phyloP scores from a whole-genome alignment of 2,888 invertebrate genomes.

The Oxytorus armatus region DNA sequence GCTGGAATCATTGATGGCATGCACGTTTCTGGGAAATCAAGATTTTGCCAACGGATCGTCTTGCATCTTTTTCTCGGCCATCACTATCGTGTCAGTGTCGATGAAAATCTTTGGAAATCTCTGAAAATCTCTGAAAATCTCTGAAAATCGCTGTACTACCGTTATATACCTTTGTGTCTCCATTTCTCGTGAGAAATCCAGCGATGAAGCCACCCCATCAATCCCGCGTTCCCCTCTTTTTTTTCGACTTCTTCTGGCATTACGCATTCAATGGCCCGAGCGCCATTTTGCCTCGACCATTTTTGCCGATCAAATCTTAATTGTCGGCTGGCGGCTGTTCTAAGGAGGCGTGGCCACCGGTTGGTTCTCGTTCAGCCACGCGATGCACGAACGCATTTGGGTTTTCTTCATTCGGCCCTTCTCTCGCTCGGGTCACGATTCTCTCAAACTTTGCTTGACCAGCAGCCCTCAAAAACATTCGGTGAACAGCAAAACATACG shows the following conservation, averaged over 20 bases:
- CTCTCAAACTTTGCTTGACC: conserved; percentile 49
- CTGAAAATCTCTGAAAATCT: too few relatives aligned
- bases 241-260: conserved; percentile 72
- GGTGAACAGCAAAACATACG: conserved; percentile 34
- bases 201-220: conserved; percentile 8
- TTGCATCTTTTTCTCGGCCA: too few relatives aligned
- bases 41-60: too few relatives aligned
- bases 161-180: background rate
- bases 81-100: too few relatives aligned
- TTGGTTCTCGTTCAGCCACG: conserved; percentile 83
- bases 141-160: too few relatives aligned
- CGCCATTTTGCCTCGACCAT: conserved; percentile 84
- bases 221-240: conserved; percentile 5
- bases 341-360: conserved; percentile 83
- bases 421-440: conserved; percentile 59
- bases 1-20: too few relatives aligned
- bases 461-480: conserved; percentile 45
- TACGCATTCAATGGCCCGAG: conserved; percentile 82
- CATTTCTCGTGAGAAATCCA: background rate
- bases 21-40: too few relatives aligned
- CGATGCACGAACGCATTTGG: conserved; percentile 83
- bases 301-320: conserved; percentile 85
- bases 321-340: conserved; percentile 85
- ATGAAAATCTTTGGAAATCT: too few relatives aligned
- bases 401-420: conserved; percentile 75